A percentile compares a stretch with the other conserved stretches of the same genome.
phyloP scores from a whole-genome alignment of 2,797 vertebrate species.

The Ispidina picta region DNA sequence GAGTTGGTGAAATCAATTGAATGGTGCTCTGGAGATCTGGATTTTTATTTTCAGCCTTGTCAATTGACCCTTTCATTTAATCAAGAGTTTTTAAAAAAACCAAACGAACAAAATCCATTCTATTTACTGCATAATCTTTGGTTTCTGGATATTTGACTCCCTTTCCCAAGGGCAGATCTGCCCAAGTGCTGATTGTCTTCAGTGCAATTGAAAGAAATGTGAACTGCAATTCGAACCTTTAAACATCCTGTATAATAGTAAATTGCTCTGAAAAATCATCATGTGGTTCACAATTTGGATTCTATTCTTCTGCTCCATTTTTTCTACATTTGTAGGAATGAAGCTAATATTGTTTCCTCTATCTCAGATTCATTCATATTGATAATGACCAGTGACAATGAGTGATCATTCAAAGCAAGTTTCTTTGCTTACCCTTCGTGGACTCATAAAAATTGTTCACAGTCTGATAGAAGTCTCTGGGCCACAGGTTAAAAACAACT shows the following conservation, averaged over 20 bases:
- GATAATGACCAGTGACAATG: neutral
- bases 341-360: neutral
- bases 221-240: neutral
- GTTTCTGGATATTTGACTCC: neutral
- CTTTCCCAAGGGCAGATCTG: neutral
- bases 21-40: neutral
- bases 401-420: neutral
- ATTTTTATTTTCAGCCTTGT: neutral
- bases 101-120: neutral
- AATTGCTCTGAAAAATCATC: neutral
- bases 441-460: neutral
- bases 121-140: neutral
- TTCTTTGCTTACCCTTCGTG: neutral
- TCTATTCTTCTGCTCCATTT: fast-evolving
- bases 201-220: neutral
- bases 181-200: neutral
- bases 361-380: neutral
- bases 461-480: neutral
- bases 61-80: neutral
- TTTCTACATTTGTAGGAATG: neutral
- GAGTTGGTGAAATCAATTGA: neutral
- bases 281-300: neutral
- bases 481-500: neutral
- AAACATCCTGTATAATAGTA: neutral
- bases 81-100: neutral